A percentile compares a stretch with the other conserved stretches of the same genome.
Conservation (phyloP, 1,140 invertebrate species). For the Ericerus pela region DNA sequence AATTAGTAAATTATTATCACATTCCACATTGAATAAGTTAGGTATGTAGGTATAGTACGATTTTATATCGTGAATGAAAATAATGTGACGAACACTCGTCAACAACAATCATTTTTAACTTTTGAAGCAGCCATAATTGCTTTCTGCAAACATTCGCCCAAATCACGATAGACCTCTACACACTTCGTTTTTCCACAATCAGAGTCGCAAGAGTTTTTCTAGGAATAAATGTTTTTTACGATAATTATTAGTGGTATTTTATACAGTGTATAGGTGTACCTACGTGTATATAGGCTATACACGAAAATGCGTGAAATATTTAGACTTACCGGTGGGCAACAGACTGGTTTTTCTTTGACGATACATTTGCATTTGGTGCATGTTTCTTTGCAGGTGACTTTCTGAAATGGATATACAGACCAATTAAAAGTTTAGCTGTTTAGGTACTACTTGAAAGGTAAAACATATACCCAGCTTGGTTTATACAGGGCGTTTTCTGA, state of each 20-base stretch:
- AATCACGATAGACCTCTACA: not conserved
- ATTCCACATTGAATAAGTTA: too few species aligned
- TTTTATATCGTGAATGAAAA: too few species aligned
- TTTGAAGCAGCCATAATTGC: not conserved
- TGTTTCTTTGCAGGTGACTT: too few species aligned
- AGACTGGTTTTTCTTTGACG: not conserved
- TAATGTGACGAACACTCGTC: too few species aligned
- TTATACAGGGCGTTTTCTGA: too few species aligned
- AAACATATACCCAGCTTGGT: too few species aligned
- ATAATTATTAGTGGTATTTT: not conserved
- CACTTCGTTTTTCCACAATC: not conserved
- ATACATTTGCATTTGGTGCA: not conserved
- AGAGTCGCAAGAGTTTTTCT: not conserved
- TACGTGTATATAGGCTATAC: not conserved
- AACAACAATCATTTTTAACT: not conserved
- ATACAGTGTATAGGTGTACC: not conserved
- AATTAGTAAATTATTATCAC: too few species aligned
- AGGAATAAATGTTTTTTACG: not conserved
- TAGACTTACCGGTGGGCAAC: not conserved
- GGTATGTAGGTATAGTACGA: too few species aligned
- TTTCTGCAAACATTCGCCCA: conserved; percentile 3
- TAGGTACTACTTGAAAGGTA: too few species aligned
- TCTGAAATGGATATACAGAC: too few species aligned
- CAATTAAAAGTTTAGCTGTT: too few species aligned
- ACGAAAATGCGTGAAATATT: not conserved